Evolutionary conservation across 2,888 invertebrate species (phyloP), one percentile per base, ranked within the genome.

Genomic region (Diplolepis rosae): DNA sequence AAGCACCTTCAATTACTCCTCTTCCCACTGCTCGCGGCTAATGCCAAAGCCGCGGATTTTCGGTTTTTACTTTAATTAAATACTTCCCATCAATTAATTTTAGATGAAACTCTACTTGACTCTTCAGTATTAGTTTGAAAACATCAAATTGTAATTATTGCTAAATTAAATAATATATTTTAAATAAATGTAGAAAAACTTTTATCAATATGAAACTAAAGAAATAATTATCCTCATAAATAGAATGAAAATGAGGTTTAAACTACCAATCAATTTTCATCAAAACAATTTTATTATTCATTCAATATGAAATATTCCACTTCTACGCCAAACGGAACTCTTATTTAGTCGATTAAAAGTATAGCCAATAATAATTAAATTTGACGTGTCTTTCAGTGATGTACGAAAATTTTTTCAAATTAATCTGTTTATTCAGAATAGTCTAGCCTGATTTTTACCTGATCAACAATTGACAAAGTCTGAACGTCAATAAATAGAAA

Each of bases 11-110:
- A 74, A 75, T 72, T 76, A 68, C 76, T 71, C 77, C 77, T 70
- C 79, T 80, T 78, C 78, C 80, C 79, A 76, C 80, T 79, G 77
- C 77, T 78, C 79, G 81, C 73, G 82, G 81, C 79, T 75, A 74
- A 75, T 74, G 76, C 74, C 72, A 75, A 73, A 76, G 81, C 83
- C 84, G 74, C 83, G 83, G 77, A 84, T 85, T 87, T 86, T 84
- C 82, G 84, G 83, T 84, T 87, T 85, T 85, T 83, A 78, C 83
- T 82, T 86, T 87, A 87, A 88, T 88, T 87, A 87, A 88, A 88
- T 85, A 87, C 84, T 85, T 85, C 79, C 79, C 78, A 72, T 66
- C 42, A 45, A 15, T 18, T 48, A n/a, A 0, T 18, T 61, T 39
- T 22, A 24, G 54, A 61, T 32, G 35, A 11, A 45, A 15, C 7